phyloP scores from a whole-genome alignment of 2,797 vertebrate genomes.

The Notoglanidium macrostoma region DNA sequence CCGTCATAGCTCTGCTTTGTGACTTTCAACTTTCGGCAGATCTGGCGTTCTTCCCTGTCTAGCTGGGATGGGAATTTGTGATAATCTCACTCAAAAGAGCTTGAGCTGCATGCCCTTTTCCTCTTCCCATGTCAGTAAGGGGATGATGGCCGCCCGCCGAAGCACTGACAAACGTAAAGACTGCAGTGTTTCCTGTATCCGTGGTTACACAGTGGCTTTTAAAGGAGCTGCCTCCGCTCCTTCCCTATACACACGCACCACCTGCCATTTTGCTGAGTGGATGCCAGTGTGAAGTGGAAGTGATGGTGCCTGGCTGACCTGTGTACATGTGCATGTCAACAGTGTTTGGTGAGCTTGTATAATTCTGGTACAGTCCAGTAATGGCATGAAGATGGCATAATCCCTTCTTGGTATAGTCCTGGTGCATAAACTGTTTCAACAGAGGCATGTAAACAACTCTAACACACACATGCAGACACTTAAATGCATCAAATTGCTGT shows the following conservation, averaged over 20 bases:
- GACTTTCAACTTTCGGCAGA: conserved; percentile 75
- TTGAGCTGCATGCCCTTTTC: conserved; percentile 69
- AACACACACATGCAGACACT: conserved; percentile 16
- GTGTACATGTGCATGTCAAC: conserved; percentile 40
- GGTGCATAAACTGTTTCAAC: neutral
- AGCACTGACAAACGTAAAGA: conserved; percentile 64
- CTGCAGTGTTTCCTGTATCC: conserved; percentile 78
- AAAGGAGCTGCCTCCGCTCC: conserved; percentile 53
- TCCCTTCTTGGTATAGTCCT: neutral
- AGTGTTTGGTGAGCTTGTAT: conserved; percentile 9
- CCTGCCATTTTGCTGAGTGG: conserved; percentile 68
- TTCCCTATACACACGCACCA: conserved; percentile 22
- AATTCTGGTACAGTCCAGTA: neutral
- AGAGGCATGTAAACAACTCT: neutral
- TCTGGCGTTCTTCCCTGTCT: conserved; percentile 69
- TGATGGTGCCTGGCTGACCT: conserved; percentile 63
- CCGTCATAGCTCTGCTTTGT: conserved; percentile 60
- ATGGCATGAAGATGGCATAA: neutral
- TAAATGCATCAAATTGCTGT: neutral
- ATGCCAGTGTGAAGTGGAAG: conserved; percentile 76
- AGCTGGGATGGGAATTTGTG: conserved; percentile 66
- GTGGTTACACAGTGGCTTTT: conserved; percentile 75
- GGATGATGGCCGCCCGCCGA: conserved; percentile 52
- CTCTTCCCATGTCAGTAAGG: conserved; percentile 48
- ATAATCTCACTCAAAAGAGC: conserved; percentile 73